Evolutionary conservation across 2,888 invertebrate species (phyloP).

Genomic region (Branchipolynoe longqiensis): DNA sequence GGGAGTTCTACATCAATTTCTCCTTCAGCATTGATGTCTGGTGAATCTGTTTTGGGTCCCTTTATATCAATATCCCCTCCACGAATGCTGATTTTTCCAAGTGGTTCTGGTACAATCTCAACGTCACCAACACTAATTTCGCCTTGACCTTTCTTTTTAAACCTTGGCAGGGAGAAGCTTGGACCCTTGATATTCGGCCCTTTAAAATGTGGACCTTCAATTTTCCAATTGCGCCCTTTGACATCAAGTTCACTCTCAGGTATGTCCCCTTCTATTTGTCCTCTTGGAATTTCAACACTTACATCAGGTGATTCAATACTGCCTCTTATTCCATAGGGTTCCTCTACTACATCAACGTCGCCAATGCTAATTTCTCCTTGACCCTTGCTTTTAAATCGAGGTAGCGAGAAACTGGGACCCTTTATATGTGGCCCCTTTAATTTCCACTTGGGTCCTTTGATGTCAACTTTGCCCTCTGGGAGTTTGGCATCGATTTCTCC

Average conservation of each 20-base stretch:
- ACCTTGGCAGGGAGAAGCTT: slow-evolving; percentile 24
- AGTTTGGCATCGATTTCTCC: slow-evolving; percentile 30
- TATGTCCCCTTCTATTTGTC: not conserved
- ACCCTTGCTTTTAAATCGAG: not conserved
- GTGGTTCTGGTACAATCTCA: slow-evolving; percentile 16
- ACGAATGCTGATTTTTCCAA: not conserved
- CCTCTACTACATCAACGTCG: slow-evolving; percentile 41
- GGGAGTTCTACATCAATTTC: slow-evolving; percentile 13
- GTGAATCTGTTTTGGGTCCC: slow-evolving; percentile 3
- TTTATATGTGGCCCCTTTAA: slow-evolving; percentile 19
- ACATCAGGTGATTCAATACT: not conserved
- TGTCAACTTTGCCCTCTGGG: slow-evolving; percentile 15
- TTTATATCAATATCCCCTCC: slow-evolving; percentile 11
- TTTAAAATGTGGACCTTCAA: slow-evolving; percentile 36
- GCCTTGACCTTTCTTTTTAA: not conserved
- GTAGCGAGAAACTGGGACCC: slow-evolving; percentile 46
- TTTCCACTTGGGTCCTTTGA: slow-evolving; percentile 5
- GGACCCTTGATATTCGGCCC: slow-evolving; percentile 19
- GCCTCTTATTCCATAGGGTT: slow-evolving; percentile 4
- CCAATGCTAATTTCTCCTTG: slow-evolving; percentile 48
- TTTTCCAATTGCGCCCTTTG: slow-evolving; percentile 6
- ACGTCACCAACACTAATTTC: slow-evolving; percentile 31
- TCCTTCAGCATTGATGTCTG: not conserved
- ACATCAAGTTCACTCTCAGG: slow-evolving; percentile 7
- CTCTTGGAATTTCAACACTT: slow-evolving; percentile 1